Percentiles rank a stretch among this genome's conserved stretches.
phyloP scores from a whole-genome alignment of 1,140 invertebrate genomes.

The Dendroctonus ponderosae region DNA sequence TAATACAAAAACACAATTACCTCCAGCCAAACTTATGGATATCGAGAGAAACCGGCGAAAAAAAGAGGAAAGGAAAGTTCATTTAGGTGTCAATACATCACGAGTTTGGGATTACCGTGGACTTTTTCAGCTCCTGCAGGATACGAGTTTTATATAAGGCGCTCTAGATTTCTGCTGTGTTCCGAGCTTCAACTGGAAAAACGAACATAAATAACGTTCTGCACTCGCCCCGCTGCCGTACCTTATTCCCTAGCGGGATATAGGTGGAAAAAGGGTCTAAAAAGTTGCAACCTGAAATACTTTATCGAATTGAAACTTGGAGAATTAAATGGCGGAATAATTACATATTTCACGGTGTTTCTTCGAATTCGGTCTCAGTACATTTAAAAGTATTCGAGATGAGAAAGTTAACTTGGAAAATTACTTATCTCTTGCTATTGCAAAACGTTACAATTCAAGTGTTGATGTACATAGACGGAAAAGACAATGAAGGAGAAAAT shows the following conservation, averaged over 20 bases:
- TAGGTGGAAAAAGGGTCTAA: neutral
- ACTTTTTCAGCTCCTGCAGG: conserved; percentile 7
- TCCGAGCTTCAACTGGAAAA: conserved; percentile 12
- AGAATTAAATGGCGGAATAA: too few species aligned
- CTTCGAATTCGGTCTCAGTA: too few species aligned
- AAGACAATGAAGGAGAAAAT: too few species aligned
- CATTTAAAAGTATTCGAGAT: too few species aligned
- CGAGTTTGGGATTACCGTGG: conserved; percentile 17
- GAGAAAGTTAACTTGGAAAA: too few species aligned
- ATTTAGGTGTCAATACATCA: conserved; percentile 16
- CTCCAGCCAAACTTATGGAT: too few species aligned
- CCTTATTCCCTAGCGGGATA: conserved; percentile 4
- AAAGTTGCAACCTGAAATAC: neutral
- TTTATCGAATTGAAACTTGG: too few species aligned
- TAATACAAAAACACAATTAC: too few species aligned
- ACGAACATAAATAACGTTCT: conserved; percentile 19
- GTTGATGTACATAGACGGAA: too few species aligned
- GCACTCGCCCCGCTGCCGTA: conserved; percentile 2
- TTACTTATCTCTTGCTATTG: too few species aligned
- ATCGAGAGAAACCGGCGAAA: neutral
- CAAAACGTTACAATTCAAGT: too few species aligned
- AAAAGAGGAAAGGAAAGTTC: conserved; percentile 14
- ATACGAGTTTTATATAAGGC: conserved; percentile 18
- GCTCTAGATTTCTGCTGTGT: conserved; percentile 11
- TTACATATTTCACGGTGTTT: too few species aligned